A percentile compares a stretch with the other conserved stretches of the same genome.
phyloP scores from a whole-genome alignment of 1,140 invertebrate genomes.

The Dufourea novaeangliae region DNA sequence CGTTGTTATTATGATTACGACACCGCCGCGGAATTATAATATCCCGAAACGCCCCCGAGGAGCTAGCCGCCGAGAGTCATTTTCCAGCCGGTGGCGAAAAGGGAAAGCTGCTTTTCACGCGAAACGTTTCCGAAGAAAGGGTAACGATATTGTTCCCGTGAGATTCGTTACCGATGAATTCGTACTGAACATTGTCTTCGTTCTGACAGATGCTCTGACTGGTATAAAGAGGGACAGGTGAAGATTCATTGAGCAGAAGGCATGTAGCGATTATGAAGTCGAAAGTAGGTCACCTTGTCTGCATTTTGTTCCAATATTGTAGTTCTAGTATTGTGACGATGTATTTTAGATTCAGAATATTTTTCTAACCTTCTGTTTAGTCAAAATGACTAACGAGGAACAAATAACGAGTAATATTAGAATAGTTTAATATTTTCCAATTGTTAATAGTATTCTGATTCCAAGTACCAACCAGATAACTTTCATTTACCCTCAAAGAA shows the following conservation, averaged over 20 bases:
- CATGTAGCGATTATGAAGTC: slow-evolving; percentile 2
- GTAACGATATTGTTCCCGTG: neutral
- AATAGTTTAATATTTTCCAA: too few species aligned
- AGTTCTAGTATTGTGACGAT: too few species aligned
- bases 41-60: slow-evolving; percentile 57
- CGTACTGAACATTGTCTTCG: neutral
- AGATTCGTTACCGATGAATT: neutral
- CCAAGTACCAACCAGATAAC: too few species aligned
- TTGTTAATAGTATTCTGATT: too few species aligned
- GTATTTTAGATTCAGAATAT: too few species aligned
- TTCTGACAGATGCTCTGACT: neutral
- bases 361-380: too few species aligned
- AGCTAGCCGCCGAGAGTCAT: slow-evolving; percentile 30
- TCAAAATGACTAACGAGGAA: too few species aligned
- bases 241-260: neutral
- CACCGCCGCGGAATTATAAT: slow-evolving; percentile 71
- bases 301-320: too few species aligned
- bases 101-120: neutral
- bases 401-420: too few species aligned
- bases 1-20: slow-evolving; percentile 80
- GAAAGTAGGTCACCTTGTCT: neutral
- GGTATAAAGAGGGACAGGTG: neutral
- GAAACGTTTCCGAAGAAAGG: neutral
- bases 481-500: too few species aligned
- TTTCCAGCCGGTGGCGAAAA: slow-evolving; percentile 44